phyloP scores from a whole-genome alignment of 2,888 invertebrate species.

The Drosophila monieri region DNA sequence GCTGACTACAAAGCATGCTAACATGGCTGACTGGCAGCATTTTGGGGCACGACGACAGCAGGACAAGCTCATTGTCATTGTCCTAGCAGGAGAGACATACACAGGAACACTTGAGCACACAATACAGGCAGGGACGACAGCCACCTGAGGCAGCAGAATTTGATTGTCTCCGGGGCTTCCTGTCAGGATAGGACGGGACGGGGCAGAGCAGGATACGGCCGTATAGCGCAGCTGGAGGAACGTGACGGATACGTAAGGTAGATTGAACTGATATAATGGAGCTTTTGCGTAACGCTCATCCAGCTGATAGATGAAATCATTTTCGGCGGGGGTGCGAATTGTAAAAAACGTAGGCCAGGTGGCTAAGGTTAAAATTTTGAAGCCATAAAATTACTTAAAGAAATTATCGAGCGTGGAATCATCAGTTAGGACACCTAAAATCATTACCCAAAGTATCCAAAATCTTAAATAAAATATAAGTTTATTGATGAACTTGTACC shows the following conservation, averaged over 20 bases:
- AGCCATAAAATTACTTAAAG: background rate
- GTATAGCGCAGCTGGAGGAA: conserved; percentile 24
- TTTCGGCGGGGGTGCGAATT: conserved; percentile 12
- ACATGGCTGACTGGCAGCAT: conserved; percentile 41
- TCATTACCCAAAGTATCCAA: background rate
- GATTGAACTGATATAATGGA: conserved; percentile 41
- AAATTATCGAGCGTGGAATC: background rate
- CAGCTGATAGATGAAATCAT: conserved; percentile 29
- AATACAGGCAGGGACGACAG: conserved; percentile 1
- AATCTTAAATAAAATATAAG: background rate
- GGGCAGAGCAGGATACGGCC: background rate
- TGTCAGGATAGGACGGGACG: conserved; percentile 9
- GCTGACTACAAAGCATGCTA: conserved; percentile 47
- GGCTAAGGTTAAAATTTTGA: background rate
- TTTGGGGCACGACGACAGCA: conserved; percentile 37
- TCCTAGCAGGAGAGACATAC: conserved; percentile 3
- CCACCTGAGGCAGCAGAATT: conserved; percentile 51
- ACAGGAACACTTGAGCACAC: conserved; percentile 5
- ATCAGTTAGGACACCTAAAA: background rate
- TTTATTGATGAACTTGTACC: background rate
- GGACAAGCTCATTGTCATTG: conserved; percentile 40
- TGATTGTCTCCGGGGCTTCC: conserved; percentile 39
- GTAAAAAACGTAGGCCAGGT: background rate
- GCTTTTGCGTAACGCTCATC: conserved; percentile 18
- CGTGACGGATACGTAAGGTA: conserved; percentile 39